Evolutionary conservation across 2,888 invertebrate genomes (phyloP).

Genomic region (Dioctria rufipes): DNA sequence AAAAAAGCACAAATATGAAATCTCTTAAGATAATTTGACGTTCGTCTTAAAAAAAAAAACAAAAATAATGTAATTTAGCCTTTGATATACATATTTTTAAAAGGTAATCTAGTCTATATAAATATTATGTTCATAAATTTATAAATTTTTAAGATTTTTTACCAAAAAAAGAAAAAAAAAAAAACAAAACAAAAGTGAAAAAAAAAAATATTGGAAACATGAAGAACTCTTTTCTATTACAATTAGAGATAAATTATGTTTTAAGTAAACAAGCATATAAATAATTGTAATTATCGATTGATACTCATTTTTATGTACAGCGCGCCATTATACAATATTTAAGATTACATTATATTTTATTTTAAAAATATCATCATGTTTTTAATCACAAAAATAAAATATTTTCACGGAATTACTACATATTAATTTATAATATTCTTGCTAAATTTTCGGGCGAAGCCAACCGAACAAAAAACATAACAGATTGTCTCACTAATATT

Average conservation of each 20-base stretch:
- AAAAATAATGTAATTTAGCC: constrained; percentile 54
- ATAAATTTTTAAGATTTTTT: constrained; percentile 50
- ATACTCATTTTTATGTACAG: constrained; percentile 54
- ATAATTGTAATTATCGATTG: constrained; percentile 51
- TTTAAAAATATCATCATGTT: constrained; percentile 48
- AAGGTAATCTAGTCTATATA: constrained; percentile 58
- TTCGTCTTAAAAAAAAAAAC: constrained; percentile 37
- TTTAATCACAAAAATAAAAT: constrained; percentile 49
- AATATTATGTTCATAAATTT: constrained; percentile 55
- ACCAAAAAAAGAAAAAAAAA: constrained; percentile 39
- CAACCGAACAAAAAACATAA: too few species aligned
- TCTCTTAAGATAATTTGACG: constrained; percentile 38
- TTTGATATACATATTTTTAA: constrained; percentile 58
- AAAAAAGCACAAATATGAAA: constrained; percentile 38
- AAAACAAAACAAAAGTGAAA: constrained; percentile 36
- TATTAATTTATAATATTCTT: not conserved
- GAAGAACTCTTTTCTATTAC: constrained; percentile 41
- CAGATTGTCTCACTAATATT: too few species aligned
- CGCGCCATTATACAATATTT: constrained; percentile 51
- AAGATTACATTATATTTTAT: constrained; percentile 52
- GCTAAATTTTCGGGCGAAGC: too few species aligned
- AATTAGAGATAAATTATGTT: constrained; percentile 43
- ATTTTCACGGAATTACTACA: constrained; percentile 17
- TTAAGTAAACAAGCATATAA: constrained; percentile 34
- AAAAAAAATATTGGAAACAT: not conserved